Conservation (phyloP, 2,797 vertebrate genomes). For the Rhinophrynus dorsalis region DNA sequence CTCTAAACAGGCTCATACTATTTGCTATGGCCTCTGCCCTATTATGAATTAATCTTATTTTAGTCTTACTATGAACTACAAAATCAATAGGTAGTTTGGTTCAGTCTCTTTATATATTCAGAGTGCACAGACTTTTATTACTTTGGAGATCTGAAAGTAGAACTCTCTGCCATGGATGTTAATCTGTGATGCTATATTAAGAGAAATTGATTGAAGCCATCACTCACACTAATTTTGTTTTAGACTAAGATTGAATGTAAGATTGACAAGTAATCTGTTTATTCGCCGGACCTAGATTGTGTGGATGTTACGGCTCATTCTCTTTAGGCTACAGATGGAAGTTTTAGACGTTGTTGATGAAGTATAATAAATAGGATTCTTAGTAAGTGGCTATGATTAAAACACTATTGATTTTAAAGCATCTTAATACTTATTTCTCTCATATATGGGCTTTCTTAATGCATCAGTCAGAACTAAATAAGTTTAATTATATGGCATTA, state of each 20-base stretch:
- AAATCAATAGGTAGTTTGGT: constrained; percentile 47
- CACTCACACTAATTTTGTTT: constrained; percentile 46
- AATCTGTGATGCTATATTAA: constrained; percentile 49
- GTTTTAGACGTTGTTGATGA: constrained; percentile 16
- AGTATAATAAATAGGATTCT: background rate
- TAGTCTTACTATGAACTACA: constrained; percentile 41
- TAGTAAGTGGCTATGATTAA: background rate
- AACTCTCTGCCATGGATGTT: constrained; percentile 43
- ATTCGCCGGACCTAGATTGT: constrained; percentile 20
- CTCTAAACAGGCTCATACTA: constrained; percentile 8
- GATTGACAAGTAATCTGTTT: constrained; percentile 49
- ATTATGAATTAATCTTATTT: constrained; percentile 40
- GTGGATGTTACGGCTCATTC: constrained; percentile 26
- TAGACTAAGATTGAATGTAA: constrained; percentile 43
- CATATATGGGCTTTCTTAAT: background rate
- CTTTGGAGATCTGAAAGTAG: constrained; percentile 41
- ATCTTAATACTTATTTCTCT: background rate
- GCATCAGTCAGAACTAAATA: too few species aligned
- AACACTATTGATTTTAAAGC: too few species aligned
- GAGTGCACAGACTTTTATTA: constrained; percentile 40
- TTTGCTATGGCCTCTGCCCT: constrained; percentile 28
- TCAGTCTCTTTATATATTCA: constrained; percentile 43
- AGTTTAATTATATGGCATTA: too few species aligned
- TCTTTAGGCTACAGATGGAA: constrained; percentile 17
- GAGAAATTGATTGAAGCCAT: constrained; percentile 44